Evolutionary conservation across 1,140 invertebrate species (phyloP).

Genomic region (Camponotus floridanus): DNA sequence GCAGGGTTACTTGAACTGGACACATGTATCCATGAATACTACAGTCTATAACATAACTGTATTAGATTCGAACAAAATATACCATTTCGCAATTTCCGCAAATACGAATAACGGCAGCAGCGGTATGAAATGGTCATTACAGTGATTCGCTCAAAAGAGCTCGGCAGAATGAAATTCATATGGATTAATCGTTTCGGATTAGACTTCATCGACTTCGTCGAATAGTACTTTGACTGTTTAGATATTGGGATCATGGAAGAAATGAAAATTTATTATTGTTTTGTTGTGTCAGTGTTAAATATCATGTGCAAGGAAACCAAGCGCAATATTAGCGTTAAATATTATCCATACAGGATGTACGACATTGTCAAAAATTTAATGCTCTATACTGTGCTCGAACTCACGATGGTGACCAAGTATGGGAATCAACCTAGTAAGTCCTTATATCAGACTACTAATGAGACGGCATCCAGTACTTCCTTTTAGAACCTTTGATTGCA

Average conservation of each 20-base stretch:
- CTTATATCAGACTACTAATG: slow-evolving; percentile 90
- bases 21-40: too few species aligned
- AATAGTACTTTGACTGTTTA: slow-evolving; percentile 91
- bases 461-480: slow-evolving; percentile 89
- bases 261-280: slow-evolving; percentile 90
- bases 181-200: slow-evolving; percentile 88
- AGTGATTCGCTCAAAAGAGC: slow-evolving; percentile 89
- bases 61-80: too few species aligned
- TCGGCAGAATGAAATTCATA: slow-evolving; percentile 90
- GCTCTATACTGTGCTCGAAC: slow-evolving; percentile 91
- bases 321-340: slow-evolving; percentile 85
- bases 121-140: slow-evolving; percentile 78
- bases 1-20: too few species aligned
- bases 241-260: slow-evolving; percentile 89
- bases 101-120: too few species aligned
- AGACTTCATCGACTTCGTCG: slow-evolving; percentile 88
- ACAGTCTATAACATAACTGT: too few species aligned
- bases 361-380: slow-evolving; percentile 86
- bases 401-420: slow-evolving; percentile 91
- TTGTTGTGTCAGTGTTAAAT: slow-evolving; percentile 87
- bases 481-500: slow-evolving; percentile 86
- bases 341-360: too few species aligned
- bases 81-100: too few species aligned
- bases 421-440: slow-evolving; percentile 91
- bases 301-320: slow-evolving; percentile 83